Percentiles rank a stretch among this genome's conserved stretches.
phyloP scores from a whole-genome alignment of 1,140 invertebrate genomes.

The Camponotus pennsylvanicus region DNA sequence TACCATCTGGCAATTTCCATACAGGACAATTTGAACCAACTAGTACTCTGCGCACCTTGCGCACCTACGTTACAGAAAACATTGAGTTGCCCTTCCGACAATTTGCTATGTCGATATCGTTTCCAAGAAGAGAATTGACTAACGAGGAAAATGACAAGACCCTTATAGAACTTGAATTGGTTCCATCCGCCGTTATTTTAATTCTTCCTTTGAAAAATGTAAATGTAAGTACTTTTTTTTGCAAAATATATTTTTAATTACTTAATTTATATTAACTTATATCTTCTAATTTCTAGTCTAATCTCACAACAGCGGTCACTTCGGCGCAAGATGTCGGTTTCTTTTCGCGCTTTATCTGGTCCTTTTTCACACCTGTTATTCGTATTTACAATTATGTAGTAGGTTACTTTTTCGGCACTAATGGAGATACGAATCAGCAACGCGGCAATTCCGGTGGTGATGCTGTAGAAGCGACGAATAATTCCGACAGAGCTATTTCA shows the following conservation, averaged over 20 bases:
- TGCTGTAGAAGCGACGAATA: conserved; percentile 31
- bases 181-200: conserved; percentile 93
- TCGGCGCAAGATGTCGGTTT: conserved; percentile 74
- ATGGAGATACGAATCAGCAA: conserved; percentile 1
- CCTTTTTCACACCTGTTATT: conserved; percentile 77
- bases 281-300: conserved; percentile 72
- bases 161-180: conserved; percentile 90
- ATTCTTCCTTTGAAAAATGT: conserved; percentile 89
- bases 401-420: conserved; percentile 77
- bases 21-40: conserved; percentile 89
- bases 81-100: conserved; percentile 86
- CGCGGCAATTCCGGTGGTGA: conserved; percentile 15
- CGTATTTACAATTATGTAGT: conserved; percentile 79
- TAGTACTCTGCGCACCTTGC: conserved; percentile 87
- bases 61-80: conserved; percentile 87
- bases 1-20: conserved; percentile 91
- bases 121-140: conserved; percentile 92
- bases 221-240: conserved; percentile 52
- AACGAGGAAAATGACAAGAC: conserved; percentile 88
- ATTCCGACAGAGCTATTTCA: conserved; percentile 25
- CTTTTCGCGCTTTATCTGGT: conserved; percentile 80
- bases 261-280: not conserved
- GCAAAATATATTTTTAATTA: conserved; percentile 1
- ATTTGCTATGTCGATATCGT: conserved; percentile 92
- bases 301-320: conserved; percentile 68